These are phyloP conservation scores for Copsychus sechellarum DNA, from an alignment of 2,113 vertebrate genomes.

Conservation along the genomic window DNA sequence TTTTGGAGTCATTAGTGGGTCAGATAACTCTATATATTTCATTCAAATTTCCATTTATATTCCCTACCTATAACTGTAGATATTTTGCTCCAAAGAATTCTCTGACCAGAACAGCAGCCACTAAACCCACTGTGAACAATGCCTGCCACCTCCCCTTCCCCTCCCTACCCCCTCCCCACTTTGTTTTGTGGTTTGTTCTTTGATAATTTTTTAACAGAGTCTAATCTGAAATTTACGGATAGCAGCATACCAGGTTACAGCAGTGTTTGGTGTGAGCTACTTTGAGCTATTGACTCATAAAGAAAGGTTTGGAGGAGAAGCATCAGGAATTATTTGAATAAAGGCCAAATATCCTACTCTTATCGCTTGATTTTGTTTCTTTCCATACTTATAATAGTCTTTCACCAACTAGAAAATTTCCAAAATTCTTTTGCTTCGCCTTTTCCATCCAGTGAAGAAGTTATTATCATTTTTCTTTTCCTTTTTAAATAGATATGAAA, in stretches of 20 bases:
- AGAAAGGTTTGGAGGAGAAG: not conserved
- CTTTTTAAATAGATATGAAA: not conserved
- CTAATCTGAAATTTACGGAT: not conserved
- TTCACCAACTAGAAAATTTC: not conserved
- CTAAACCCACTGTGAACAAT: not conserved
- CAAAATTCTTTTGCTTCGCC: not conserved
- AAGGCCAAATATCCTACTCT: not conserved
- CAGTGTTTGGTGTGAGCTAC: not conserved
- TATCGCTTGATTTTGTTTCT: not conserved
- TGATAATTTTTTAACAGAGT: not conserved
- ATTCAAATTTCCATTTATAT: conserved; percentile 16
- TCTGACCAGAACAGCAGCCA: not conserved
- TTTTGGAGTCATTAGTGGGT: conserved; percentile 29
- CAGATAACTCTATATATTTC: conserved; percentile 10
- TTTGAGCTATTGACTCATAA: not conserved
- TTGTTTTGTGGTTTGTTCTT: not conserved
- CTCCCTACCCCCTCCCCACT: not conserved
- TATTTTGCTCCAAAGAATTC: conserved; percentile 6
- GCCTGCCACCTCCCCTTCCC: too few relatives aligned
- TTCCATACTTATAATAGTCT: not conserved
- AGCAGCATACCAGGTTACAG: not conserved
- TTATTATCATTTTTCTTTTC: not conserved
- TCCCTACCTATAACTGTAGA: not conserved
- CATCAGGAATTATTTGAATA: not conserved
- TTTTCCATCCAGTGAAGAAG: not conserved